Evolutionary conservation across 2,113 vertebrate species (phyloP).

Genomic region (Regulus satrapa): DNA sequence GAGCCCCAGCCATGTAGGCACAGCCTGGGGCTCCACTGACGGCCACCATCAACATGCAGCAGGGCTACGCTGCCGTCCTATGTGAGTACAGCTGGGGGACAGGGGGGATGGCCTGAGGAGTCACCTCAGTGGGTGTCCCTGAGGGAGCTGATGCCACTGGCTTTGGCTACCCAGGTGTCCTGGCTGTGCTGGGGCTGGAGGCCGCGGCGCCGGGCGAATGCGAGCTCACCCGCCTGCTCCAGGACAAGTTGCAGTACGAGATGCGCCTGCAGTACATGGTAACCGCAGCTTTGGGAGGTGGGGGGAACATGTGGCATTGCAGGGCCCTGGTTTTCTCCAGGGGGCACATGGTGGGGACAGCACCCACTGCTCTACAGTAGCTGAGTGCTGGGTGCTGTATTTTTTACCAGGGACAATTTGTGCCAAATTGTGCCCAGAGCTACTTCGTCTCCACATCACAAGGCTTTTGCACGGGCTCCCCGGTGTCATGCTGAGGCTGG

Average conservation of each 20-base stretch:
- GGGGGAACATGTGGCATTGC: not conserved
- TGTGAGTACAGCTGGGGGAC: slow-evolving; percentile 15
- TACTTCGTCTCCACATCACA: not conserved
- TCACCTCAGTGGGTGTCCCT: not conserved
- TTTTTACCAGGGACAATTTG: not conserved
- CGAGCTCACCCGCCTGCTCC: slow-evolving; percentile 25
- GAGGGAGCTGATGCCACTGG: not conserved
- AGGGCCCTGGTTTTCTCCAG: fast-evolving
- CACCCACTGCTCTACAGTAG: not conserved
- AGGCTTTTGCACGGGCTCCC: not conserved
- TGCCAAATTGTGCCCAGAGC: not conserved
- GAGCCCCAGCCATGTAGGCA: slow-evolving; percentile 25
- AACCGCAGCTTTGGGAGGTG: not conserved
- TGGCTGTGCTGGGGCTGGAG: slow-evolving; percentile 37
- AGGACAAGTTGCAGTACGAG: slow-evolving; percentile 39
- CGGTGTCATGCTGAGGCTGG: fast-evolving
- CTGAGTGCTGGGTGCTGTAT: not conserved
- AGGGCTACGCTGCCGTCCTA: slow-evolving; percentile 9
- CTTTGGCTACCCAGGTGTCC: not conserved
- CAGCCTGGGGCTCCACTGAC: not conserved
- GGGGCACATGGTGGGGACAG: not conserved
- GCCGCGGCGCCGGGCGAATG: not conserved
- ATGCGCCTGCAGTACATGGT: slow-evolving; percentile 54
- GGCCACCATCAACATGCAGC: slow-evolving; percentile 1
- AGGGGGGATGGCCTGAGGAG: not conserved